Evolutionary conservation across 2,113 vertebrate species (phyloP).

Genomic region (Hypocryptadius cinnamomeus): DNA sequence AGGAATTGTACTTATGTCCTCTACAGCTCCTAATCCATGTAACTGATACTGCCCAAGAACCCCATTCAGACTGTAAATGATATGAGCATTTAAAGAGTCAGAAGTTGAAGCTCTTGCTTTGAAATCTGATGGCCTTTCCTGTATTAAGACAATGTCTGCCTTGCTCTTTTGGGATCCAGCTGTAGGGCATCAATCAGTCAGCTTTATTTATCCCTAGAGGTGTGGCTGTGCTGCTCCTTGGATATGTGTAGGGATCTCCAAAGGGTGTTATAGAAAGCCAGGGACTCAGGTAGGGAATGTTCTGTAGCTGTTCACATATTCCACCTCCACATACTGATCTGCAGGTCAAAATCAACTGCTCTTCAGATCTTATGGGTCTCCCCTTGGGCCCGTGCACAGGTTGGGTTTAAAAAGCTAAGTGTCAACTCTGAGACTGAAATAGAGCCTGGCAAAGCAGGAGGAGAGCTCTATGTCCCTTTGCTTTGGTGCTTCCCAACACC

Average conservation of each 20-base stretch:
- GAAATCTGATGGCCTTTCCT: conserved; percentile 3
- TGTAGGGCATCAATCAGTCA: not conserved
- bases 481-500: not conserved
- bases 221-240: not conserved
- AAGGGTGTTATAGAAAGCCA: not conserved
- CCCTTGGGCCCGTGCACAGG: not conserved
- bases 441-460: not conserved
- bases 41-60: conserved; percentile 30
- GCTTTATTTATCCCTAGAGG: not conserved
- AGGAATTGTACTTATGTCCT: conserved; percentile 22
- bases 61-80: conserved; percentile 24
- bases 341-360: not conserved
- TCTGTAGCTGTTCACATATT: not conserved
- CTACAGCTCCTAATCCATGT: conserved; percentile 16
- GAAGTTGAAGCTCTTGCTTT: not conserved
- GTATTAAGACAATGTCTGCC: not conserved
- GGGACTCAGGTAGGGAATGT: not conserved
- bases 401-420: not conserved
- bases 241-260: not conserved
- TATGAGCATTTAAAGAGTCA: conserved; percentile 7
- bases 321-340: not conserved
- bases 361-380: not conserved
- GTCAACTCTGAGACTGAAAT: not conserved
- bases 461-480: not conserved
- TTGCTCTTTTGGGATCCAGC: not conserved